Evolutionary conservation across 2,113 vertebrate genomes (phyloP).

Genomic region (Thunnus maccoyii): DNA sequence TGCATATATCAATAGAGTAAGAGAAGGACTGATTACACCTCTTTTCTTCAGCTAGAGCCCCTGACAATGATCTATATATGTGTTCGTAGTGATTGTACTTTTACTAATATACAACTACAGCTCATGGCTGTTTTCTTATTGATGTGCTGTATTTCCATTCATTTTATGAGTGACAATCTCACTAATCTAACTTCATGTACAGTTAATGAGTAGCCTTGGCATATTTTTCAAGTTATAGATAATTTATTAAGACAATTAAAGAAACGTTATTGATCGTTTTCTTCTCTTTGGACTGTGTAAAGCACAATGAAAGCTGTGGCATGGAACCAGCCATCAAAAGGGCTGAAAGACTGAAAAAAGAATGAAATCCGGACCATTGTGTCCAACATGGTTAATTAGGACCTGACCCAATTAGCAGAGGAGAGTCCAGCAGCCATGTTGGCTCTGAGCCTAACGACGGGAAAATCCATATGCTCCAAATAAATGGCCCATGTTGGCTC

Average conservation of each 20-base stretch:
- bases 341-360: conserved; percentile 47
- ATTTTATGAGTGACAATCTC: conserved; percentile 15
- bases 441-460: conserved; percentile 81
- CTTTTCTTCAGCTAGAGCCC: conserved; percentile 32
- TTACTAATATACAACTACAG: conserved; percentile 13
- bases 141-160: neutral
- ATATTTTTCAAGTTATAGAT: conserved; percentile 14
- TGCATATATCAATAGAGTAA: conserved; percentile 69
- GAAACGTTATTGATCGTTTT: conserved; percentile 12
- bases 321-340: conserved; percentile 47
- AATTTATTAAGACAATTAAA: conserved; percentile 22
- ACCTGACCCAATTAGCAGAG: conserved; percentile 81
- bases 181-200: conserved; percentile 39
- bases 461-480: conserved; percentile 85
- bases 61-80: conserved; percentile 8
- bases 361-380: conserved; percentile 63
- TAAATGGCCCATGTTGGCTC: conserved; percentile 76
- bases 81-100: conserved; percentile 5
- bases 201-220: conserved; percentile 25
- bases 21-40: conserved; percentile 48
- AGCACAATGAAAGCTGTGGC: conserved; percentile 38
- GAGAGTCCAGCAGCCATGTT: conserved; percentile 76
- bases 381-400: conserved; percentile 75
- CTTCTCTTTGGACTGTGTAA: neutral
- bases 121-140: neutral